Evolutionary conservation across 2,797 vertebrate species (phyloP).

Genomic region (Leptatherina wallacei): DNA sequence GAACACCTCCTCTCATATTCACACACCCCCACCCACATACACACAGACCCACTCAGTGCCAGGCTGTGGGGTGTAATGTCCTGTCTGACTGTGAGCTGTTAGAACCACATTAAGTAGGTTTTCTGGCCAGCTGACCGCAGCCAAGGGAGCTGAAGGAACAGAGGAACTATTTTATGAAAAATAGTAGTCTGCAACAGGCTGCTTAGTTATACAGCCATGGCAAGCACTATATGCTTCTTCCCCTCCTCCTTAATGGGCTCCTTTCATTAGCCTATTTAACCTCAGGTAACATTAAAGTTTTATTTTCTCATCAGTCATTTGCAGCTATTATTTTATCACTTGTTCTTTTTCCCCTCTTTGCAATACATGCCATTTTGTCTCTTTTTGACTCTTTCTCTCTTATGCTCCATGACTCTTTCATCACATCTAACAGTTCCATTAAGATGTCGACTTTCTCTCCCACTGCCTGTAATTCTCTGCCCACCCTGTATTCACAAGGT

Average conservation of each 20-base stretch:
- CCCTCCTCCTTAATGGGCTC: conserved; percentile 14
- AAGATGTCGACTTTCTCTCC: conserved; percentile 8
- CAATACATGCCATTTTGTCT: background rate
- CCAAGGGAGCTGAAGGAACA: conserved; percentile 27
- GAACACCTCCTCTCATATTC: conserved; percentile 56
- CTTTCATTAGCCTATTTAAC: conserved; percentile 47
- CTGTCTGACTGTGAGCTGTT: conserved; percentile 58
- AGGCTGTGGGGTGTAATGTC: conserved; percentile 64
- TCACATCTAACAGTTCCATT: background rate
- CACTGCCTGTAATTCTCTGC: conserved; percentile 5
- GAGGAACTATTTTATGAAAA: conserved; percentile 37
- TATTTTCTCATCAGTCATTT: conserved; percentile 46
- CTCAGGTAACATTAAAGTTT: conserved; percentile 55
- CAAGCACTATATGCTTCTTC: conserved; percentile 29
- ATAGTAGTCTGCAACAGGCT: conserved; percentile 11
- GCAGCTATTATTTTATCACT: conserved; percentile 21
- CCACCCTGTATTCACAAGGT: conserved; percentile 22
- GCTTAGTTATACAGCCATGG: conserved; percentile 31
- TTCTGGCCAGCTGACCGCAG: conserved; percentile 55
- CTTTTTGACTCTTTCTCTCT: background rate
- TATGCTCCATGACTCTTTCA: background rate
- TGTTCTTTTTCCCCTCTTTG: conserved; percentile 12
- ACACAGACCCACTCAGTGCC: conserved; percentile 59
- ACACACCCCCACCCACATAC: conserved; percentile 65
- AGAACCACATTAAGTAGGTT: conserved; percentile 59